Base-by-base conservation (phyloP, 2,113 vertebrate species). In the Urocynchramus pylzowi region DNA sequence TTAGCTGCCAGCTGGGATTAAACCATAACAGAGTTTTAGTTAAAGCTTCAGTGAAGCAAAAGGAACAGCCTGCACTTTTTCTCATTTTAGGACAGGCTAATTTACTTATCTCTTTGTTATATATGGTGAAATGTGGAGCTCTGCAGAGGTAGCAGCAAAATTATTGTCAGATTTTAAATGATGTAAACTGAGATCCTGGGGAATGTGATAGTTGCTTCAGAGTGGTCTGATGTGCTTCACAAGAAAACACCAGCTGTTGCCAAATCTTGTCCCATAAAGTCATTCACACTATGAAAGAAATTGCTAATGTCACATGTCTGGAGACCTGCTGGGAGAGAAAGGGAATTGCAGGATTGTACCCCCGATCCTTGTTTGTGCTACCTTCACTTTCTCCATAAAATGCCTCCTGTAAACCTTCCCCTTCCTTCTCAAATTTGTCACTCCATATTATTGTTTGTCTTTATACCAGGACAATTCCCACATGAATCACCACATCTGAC, bases 161-260 rank as follows among this genome's bases (percentile, higher is more conserved):
- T 83, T 77, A 67, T 19, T 88, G 49, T 91, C 17, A 28, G 16
- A 12, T 73, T 96, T 96, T 82, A 37, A 63, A 30, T 35, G 30
- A 31, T 10, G n/a, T 73, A 95, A 94, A 30, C 10, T 31, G 84
- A 95, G 94, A 85, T 76, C 35, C 39, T 80, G n/a, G 8, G 59
- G 27, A 94, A 93, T 52, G 16, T 63, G 75, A 77, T 45, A 90
- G 87, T 23, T 16, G 15, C 45, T 88, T 90, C 39, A 68, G 60
- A 77, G 60, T 33, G 14, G 28, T 52, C 56, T 86, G 52, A 42
- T 84, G 23, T 1, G 1, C 49, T 88, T 87, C 42, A 74, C 49
- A 83, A 77, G 52, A 56, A 84, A 68, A 24, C 64, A 88, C 12
- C 88, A 81, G 71, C 85, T 94, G 76, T 64, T 5, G 0, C 44